Evolutionary conservation across 1,140 invertebrate genomes (phyloP).

Genomic region (Rhopalosiphum padi): DNA sequence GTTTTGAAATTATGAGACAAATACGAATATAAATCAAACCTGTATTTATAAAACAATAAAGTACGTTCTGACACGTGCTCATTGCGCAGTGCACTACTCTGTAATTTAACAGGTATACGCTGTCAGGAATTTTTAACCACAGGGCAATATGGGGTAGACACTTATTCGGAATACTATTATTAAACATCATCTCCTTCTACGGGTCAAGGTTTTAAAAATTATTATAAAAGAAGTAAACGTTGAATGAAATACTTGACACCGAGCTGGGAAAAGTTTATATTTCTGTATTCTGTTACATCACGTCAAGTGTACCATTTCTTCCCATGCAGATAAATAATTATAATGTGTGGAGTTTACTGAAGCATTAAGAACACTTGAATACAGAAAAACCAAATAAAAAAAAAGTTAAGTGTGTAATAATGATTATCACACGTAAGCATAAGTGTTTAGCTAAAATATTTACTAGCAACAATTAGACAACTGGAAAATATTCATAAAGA

Average conservation of each 20-base stretch:
- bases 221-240: conserved; percentile 4
- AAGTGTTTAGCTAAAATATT: background rate
- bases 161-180: background rate
- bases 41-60: conserved; percentile 19
- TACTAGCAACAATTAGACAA: background rate
- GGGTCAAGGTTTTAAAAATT: conserved; percentile 13
- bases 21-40: background rate
- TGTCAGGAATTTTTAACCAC: conserved; percentile 4
- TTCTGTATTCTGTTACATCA: background rate
- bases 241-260: background rate
- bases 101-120: background rate
- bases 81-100: background rate
- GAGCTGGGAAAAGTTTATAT: background rate
- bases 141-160: conserved; percentile 12
- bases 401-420: background rate
- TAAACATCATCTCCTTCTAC: background rate
- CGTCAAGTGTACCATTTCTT: background rate
- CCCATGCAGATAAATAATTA: background rate
- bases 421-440: background rate
- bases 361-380: background rate
- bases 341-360: background rate
- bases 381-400: background rate
- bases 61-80: conserved; percentile 3
- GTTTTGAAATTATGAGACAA: background rate
- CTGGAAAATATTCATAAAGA: background rate